phyloP scores from a whole-genome alignment of 1,140 invertebrate genomes.

The Cherax destructor region DNA sequence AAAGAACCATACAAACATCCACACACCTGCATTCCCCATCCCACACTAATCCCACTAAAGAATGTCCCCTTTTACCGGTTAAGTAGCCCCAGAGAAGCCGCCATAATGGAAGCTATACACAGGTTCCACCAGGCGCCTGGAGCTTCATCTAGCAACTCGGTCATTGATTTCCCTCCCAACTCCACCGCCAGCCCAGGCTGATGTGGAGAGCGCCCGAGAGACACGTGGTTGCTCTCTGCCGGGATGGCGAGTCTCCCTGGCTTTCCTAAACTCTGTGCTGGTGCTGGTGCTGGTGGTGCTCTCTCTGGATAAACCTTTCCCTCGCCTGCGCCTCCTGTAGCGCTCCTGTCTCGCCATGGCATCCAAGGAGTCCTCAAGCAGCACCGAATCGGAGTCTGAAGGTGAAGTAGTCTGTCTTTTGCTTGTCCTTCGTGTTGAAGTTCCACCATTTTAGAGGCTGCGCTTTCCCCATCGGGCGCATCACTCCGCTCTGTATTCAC shows the following conservation, averaged over 20 bases:
- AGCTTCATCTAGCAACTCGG: constrained; percentile 69
- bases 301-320: constrained; percentile 39
- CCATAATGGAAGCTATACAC: constrained; percentile 62
- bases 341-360: constrained; percentile 48
- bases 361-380: constrained; percentile 35
- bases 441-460: constrained; percentile 55
- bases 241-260: constrained; percentile 66
- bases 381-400: constrained; percentile 52
- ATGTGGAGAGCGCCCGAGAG: constrained; percentile 66
- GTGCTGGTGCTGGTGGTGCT: constrained; percentile 41
- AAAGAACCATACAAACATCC: not conserved
- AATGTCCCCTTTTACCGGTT: constrained; percentile 6
- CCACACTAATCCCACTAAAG: not conserved
- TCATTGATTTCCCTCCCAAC: constrained; percentile 70
- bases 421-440: constrained; percentile 43
- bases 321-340: not conserved
- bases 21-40: not conserved
- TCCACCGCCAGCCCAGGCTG: constrained; percentile 64
- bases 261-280: constrained; percentile 55
- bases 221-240: constrained; percentile 69
- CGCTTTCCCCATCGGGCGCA: constrained; percentile 9
- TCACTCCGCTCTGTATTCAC: constrained; percentile 22
- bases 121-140: constrained; percentile 64
- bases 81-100: constrained; percentile 51
- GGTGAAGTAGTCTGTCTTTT: constrained; percentile 63